A percentile compares a stretch with the other conserved stretches of the same genome.
Conservation (phyloP, 2,888 invertebrate species). For the Oscheius sp. region DNA sequence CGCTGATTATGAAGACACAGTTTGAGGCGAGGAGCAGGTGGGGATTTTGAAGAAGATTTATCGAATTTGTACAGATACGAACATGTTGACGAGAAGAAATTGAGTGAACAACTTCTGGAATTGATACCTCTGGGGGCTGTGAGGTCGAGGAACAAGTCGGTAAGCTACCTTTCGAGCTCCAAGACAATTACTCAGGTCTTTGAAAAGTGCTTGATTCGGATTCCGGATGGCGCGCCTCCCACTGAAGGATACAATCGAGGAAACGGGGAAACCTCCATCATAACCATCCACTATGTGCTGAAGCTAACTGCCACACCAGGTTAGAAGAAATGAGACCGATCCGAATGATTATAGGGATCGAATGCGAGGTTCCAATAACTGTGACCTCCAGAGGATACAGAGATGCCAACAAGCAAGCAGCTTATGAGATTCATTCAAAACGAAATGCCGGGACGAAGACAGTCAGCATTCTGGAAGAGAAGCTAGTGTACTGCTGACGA, state of each 20-base stretch:
- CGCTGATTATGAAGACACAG: slow-evolving; percentile 67
- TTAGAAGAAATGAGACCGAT: slow-evolving; percentile 5
- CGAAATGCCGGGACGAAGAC: slow-evolving; percentile 7
- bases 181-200: slow-evolving; percentile 48
- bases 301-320: slow-evolving; percentile 67
- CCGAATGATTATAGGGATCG: slow-evolving; percentile 55
- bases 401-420: slow-evolving; percentile 54
- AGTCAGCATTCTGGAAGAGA: slow-evolving; percentile 32
- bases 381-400: slow-evolving; percentile 67
- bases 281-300: slow-evolving; percentile 68
- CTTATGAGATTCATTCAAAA: slow-evolving; percentile 41
- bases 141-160: slow-evolving; percentile 59
- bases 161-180: slow-evolving; percentile 7
- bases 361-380: slow-evolving; percentile 69
- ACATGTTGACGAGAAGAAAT: slow-evolving; percentile 71
- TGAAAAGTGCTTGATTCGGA: slow-evolving; percentile 56
- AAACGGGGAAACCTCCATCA: slow-evolving; percentile 58
- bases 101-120: slow-evolving; percentile 67
- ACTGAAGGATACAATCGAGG: slow-evolving; percentile 60
- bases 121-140: slow-evolving; percentile 63
- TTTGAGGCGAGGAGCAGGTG: slow-evolving; percentile 62
- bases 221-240: slow-evolving; percentile 66
- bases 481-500: slow-evolving; percentile 27
- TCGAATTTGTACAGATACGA: slow-evolving; percentile 58
- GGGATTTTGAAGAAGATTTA: neutral